These are phyloP conservation scores for Melipona beecheii DNA, from an alignment of 2,888 invertebrate species.

Conservation along the genomic window DNA sequence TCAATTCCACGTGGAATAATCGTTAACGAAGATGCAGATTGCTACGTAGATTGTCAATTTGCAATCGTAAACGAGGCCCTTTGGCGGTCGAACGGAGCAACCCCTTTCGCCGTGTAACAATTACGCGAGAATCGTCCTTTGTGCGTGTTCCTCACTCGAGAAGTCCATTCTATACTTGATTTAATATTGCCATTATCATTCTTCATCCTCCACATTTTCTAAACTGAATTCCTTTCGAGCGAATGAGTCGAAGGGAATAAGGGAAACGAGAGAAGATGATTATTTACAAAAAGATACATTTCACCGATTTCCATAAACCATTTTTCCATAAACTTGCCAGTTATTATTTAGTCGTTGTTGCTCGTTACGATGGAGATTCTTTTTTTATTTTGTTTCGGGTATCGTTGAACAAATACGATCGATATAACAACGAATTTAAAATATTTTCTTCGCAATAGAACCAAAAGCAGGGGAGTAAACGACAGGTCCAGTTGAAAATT, in stretches of 20 bases:
- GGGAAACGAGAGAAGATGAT: background rate
- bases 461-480: background rate
- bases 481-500: constrained; percentile 26
- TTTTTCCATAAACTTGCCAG: too few species aligned
- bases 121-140: constrained; percentile 68
- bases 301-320: too few species aligned
- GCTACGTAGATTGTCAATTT: constrained; percentile 79
- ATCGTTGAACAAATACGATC: too few species aligned
- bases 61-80: constrained; percentile 71
- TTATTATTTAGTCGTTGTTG: too few species aligned
- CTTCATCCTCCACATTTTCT: background rate
- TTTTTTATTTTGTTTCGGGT: too few species aligned
- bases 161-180: background rate
- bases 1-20: constrained; percentile 48
- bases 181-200: background rate
- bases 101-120: constrained; percentile 61
- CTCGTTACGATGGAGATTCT: too few species aligned
- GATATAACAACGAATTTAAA: background rate
- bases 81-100: constrained; percentile 32
- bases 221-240: background rate
- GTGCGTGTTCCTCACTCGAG: background rate
- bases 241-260: background rate
- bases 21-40: constrained; percentile 74
- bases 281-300: background rate
- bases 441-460: background rate